Evolutionary conservation across 2,888 invertebrate species (phyloP).

Genomic region (Philhelius pedissequus): DNA sequence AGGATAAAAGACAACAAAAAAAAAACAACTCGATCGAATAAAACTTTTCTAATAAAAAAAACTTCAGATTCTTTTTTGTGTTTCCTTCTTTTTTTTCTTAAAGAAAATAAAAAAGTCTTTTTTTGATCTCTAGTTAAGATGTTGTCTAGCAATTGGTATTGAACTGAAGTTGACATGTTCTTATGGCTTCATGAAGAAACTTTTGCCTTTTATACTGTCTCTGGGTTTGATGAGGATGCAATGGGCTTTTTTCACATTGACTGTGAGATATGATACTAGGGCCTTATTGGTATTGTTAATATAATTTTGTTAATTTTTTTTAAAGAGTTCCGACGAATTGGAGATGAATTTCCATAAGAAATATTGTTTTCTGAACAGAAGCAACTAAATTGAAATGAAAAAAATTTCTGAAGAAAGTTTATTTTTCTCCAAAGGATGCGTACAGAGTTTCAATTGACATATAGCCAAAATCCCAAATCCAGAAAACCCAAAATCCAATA

Average conservation of each 20-base stretch:
- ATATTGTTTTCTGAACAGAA: too few relatives aligned
- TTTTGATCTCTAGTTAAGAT: constrained; percentile 36
- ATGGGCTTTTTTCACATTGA: background rate
- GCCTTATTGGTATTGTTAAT: background rate
- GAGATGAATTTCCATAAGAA: too few relatives aligned
- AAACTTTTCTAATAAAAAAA: constrained; percentile 59
- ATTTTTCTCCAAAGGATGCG: too few relatives aligned
- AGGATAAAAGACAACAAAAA: background rate
- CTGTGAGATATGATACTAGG: background rate
- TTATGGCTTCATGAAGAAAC: constrained; percentile 18
- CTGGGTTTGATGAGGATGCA: background rate
- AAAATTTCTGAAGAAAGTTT: too few relatives aligned
- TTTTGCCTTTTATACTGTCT: constrained; percentile 12
- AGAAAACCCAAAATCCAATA: too few relatives aligned
- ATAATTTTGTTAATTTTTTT: too few relatives aligned
- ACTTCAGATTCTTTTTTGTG: background rate
- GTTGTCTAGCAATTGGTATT: constrained; percentile 6
- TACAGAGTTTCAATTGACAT: too few relatives aligned
- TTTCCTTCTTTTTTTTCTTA: background rate
- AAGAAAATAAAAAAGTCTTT: constrained; percentile 10
- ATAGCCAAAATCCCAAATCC: too few relatives aligned
- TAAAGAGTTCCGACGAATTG: too few relatives aligned
- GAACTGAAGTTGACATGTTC: constrained; percentile 15
- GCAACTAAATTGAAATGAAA: too few relatives aligned
- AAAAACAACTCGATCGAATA: constrained; percentile 32